These are phyloP conservation scores for Barnardius zonarius DNA, from an alignment of 2,113 vertebrate species.

Conservation along the genomic window DNA sequence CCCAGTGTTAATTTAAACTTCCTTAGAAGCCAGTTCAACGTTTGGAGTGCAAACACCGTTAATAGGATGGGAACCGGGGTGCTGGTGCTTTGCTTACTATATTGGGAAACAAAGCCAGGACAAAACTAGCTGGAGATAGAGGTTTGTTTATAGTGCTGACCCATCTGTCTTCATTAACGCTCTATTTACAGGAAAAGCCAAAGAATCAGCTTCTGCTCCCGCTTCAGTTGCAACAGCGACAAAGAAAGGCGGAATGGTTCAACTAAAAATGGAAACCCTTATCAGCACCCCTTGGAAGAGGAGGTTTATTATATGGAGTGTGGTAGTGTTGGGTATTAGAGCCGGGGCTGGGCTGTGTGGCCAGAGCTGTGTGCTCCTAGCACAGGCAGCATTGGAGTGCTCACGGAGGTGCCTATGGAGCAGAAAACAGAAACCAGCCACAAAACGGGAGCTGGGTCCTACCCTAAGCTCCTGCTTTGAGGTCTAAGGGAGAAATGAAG, in stretches of 20 bases:
- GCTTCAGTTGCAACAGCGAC: conserved; percentile 21
- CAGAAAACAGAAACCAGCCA: not conserved
- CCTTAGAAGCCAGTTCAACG: conserved; percentile 70
- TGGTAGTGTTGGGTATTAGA: not conserved
- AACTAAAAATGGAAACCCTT: conserved; percentile 58
- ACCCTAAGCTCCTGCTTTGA: not conserved
- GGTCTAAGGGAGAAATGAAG: not conserved
- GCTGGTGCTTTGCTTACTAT: conserved; percentile 73
- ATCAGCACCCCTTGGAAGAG: conserved; percentile 12
- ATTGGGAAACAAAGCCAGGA: conserved; percentile 75
- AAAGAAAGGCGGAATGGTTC: not conserved
- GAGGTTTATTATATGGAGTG: conserved; percentile 2
- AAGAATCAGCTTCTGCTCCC: conserved; percentile 54
- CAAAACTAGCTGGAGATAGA: conserved; percentile 70
- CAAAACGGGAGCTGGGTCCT: fast-evolving
- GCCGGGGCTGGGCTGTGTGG: not conserved
- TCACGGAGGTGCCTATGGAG: not conserved
- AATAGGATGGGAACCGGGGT: conserved; percentile 65
- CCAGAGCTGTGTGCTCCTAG: not conserved
- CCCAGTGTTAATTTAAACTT: conserved; percentile 77
- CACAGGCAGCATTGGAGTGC: not conserved
- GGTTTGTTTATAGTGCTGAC: conserved; percentile 72
- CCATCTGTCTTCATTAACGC: conserved; percentile 76
- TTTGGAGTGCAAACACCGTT: conserved; percentile 67
- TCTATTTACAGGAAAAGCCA: conserved; percentile 70